Percentiles rank a stretch among this genome's conserved stretches.
These are phyloP conservation scores for Eretmochelys imbricata DNA, from an alignment of 2,113 vertebrate genomes.

Conservation along the genomic window DNA sequence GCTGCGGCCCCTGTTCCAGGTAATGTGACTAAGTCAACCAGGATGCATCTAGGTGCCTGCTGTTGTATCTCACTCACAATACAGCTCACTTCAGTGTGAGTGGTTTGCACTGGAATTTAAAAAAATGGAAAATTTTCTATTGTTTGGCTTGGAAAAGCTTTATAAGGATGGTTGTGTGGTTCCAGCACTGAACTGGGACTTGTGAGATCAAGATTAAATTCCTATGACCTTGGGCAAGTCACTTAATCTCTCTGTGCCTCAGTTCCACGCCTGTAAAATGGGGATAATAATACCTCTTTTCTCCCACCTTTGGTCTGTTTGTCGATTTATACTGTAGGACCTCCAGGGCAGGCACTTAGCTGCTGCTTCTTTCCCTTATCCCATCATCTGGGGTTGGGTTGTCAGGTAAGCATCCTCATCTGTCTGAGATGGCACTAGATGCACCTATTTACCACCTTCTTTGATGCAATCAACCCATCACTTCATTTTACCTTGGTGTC, in stretches of 20 bases:
- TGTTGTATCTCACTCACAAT: too few relatives aligned
- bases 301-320: not conserved
- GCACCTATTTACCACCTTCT: not conserved
- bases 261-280: not conserved
- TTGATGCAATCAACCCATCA: not conserved
- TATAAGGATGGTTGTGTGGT: not conserved
- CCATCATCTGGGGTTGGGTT: not conserved
- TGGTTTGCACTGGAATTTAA: not conserved
- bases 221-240: not conserved
- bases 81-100: too few relatives aligned
- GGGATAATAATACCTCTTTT: not conserved
- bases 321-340: not conserved
- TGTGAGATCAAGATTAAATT: not conserved
- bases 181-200: not conserved
- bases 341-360: not conserved
- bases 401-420: not conserved
- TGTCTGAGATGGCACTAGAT: not conserved
- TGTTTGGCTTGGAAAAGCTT: not conserved
- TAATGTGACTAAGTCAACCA: not conserved
- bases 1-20: not conserved
- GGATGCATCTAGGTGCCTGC: not conserved
- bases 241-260: not conserved
- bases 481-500: not conserved
- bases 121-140: not conserved
- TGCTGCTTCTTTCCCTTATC: not conserved